A percentile compares a stretch with the other conserved stretches of the same genome.
Evolutionary conservation across 2,113 vertebrate genomes (phyloP).

Genomic region (Chelonoidis abingdonii): DNA sequence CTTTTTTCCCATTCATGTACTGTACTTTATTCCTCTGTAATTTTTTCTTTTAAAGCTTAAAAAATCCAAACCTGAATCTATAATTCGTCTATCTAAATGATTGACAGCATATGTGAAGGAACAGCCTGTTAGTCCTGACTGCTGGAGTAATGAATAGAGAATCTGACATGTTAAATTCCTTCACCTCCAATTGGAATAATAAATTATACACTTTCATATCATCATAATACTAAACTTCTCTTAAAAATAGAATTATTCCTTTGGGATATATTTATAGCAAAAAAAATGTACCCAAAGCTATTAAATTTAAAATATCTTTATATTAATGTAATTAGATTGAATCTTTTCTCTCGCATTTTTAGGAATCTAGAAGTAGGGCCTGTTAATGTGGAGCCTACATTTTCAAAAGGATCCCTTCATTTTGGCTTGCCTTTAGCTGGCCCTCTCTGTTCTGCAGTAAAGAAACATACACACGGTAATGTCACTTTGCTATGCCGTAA

Average conservation of each 20-base stretch:
- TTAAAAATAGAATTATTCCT: slow-evolving; percentile 61
- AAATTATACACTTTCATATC: slow-evolving; percentile 66
- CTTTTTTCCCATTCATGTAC: neutral
- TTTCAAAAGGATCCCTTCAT: neutral
- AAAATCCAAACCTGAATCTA: neutral
- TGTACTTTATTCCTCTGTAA: neutral
- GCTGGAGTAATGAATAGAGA: slow-evolving; percentile 59
- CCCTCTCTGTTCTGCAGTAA: neutral
- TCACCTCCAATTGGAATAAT: slow-evolving; percentile 56
- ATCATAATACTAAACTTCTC: slow-evolving; percentile 40
- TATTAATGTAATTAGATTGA: slow-evolving; percentile 44
- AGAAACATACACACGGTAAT: neutral
- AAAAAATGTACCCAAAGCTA: slow-evolving; percentile 43
- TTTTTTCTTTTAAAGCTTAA: neutral
- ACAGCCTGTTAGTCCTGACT: slow-evolving; percentile 52
- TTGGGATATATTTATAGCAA: slow-evolving; percentile 49
- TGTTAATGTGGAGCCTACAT: neutral
- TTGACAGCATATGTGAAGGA: slow-evolving; percentile 60
- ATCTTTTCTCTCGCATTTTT: slow-evolving; percentile 41
- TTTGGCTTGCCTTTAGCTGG: neutral
- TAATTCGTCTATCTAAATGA: slow-evolving; percentile 52
- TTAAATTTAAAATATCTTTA: slow-evolving; percentile 31
- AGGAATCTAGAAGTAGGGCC: slow-evolving; percentile 26
- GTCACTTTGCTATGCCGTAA: neutral
- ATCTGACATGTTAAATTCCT: slow-evolving; percentile 60